A percentile compares a stretch with the other conserved stretches of the same genome.
Evolutionary conservation across 2,797 vertebrate genomes (phyloP).

Genomic region (Microtus californicus): DNA sequence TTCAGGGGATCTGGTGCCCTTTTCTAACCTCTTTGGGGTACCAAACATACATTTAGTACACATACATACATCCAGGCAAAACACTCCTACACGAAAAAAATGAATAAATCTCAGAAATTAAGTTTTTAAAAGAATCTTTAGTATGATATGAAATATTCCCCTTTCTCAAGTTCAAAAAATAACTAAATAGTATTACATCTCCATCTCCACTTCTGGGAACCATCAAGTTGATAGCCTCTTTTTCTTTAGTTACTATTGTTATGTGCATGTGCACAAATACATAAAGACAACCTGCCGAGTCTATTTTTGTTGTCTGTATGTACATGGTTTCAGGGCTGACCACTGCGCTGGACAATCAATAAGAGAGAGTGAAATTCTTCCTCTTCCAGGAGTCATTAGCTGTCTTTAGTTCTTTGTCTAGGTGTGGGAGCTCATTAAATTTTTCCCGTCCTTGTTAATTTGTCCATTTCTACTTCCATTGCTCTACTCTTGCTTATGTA

Average conservation of each 20-base stretch:
- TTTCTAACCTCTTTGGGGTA: background rate
- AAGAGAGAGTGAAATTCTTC: background rate
- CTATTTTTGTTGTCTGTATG: background rate
- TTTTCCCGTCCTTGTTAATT: background rate
- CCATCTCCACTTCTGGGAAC: background rate
- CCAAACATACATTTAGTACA: background rate
- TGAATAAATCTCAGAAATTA: background rate
- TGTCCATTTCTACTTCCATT: background rate
- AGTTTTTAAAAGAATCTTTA: conserved; percentile 42
- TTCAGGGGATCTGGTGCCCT: background rate
- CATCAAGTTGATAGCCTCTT: background rate
- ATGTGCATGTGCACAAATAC: background rate
- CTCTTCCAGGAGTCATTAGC: background rate
- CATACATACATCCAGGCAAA: background rate
- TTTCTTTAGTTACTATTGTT: background rate
- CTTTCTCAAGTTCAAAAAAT: background rate
- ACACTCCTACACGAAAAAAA: background rate
- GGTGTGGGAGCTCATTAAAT: background rate
- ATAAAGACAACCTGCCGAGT: background rate
- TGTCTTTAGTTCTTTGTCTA: background rate
- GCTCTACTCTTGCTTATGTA: background rate
- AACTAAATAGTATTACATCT: background rate
- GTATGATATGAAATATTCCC: background rate
- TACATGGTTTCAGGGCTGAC: background rate
- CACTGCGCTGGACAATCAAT: background rate